A percentile compares a stretch with the other conserved stretches of the same genome.
Evolutionary conservation across 2,113 vertebrate species (phyloP).

Genomic region (Phasianus colchicus): DNA sequence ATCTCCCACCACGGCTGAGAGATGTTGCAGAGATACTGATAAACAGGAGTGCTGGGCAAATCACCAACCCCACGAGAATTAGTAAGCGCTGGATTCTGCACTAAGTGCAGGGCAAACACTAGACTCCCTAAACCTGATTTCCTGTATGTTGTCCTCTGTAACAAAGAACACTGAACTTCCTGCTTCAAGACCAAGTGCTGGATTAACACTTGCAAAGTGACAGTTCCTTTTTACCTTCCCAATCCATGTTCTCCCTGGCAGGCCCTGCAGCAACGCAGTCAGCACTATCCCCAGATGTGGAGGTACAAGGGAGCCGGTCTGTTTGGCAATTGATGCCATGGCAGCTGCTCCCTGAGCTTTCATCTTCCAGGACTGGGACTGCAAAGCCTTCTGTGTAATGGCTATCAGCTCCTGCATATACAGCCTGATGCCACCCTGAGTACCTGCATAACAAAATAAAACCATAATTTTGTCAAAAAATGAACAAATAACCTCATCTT

Average conservation of each 20-base stretch:
- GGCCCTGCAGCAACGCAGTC: slow-evolving; percentile 88
- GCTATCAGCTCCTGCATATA: slow-evolving; percentile 94
- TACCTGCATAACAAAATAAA: slow-evolving; percentile 76
- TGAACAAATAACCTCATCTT: not conserved
- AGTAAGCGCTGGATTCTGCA: not conserved
- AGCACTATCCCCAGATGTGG: slow-evolving; percentile 94
- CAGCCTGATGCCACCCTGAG: slow-evolving; percentile 93
- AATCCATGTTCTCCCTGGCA: slow-evolving; percentile 93
- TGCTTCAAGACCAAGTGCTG: accelerated
- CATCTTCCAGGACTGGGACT: slow-evolving; percentile 99
- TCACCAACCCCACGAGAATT: not conserved
- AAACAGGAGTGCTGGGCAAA: not conserved
- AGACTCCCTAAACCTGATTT: not conserved
- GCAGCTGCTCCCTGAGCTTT: slow-evolving; percentile 96
- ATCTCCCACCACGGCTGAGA: not conserved
- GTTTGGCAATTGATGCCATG: slow-evolving; percentile 95
- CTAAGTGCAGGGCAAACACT: not conserved
- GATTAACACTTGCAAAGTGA: not conserved
- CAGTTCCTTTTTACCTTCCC: slow-evolving; percentile 87
- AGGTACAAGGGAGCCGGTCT: slow-evolving; percentile 89
- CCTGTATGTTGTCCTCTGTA: accelerated
- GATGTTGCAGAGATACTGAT: not conserved
- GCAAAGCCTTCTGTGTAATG: slow-evolving; percentile 93
- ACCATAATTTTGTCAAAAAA: not conserved
- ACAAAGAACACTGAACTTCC: not conserved